Conservation (phyloP, 2,888 invertebrate species). For the Furcula furcula region DNA sequence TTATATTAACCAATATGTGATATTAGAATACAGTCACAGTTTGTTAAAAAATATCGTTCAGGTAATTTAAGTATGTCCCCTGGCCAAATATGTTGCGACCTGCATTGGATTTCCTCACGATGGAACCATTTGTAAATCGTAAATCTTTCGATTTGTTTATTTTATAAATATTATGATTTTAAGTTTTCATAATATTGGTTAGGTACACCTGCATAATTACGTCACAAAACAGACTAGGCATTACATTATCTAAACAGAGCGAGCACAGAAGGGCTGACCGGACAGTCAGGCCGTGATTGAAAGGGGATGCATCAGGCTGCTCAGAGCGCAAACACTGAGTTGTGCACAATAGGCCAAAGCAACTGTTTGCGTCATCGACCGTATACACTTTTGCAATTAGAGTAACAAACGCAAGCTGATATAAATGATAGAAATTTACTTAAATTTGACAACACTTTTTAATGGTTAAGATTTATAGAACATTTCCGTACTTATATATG, state of each 20-base stretch:
- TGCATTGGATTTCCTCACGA: too few relatives aligned
- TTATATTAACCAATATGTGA: too few relatives aligned
- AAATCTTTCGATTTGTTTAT: too few relatives aligned
- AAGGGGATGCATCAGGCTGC: slow-evolving; percentile 51
- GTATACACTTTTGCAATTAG: slow-evolving; percentile 60
- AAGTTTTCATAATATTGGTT: background rate
- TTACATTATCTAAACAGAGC: slow-evolving; percentile 41
- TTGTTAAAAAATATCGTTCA: too few relatives aligned
- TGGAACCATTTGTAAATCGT: too few relatives aligned
- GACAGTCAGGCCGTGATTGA: slow-evolving; percentile 56
- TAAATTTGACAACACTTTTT: too few relatives aligned
- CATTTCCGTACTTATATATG: too few relatives aligned
- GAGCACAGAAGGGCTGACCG: slow-evolving; percentile 35
- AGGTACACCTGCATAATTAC: background rate
- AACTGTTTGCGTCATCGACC: slow-evolving; percentile 52
- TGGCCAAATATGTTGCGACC: too few relatives aligned
- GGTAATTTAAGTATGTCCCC: too few relatives aligned
- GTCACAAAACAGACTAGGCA: slow-evolving; percentile 24
- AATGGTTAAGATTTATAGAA: too few relatives aligned
- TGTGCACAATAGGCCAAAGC: slow-evolving; percentile 61
- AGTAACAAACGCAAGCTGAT: slow-evolving; percentile 46
- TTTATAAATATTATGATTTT: background rate
- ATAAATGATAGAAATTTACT: too few relatives aligned
- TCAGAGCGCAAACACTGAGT: slow-evolving; percentile 51
- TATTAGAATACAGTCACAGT: too few relatives aligned